Conservation (phyloP, 2,113 vertebrate species). For the Chrysemys picta region DNA sequence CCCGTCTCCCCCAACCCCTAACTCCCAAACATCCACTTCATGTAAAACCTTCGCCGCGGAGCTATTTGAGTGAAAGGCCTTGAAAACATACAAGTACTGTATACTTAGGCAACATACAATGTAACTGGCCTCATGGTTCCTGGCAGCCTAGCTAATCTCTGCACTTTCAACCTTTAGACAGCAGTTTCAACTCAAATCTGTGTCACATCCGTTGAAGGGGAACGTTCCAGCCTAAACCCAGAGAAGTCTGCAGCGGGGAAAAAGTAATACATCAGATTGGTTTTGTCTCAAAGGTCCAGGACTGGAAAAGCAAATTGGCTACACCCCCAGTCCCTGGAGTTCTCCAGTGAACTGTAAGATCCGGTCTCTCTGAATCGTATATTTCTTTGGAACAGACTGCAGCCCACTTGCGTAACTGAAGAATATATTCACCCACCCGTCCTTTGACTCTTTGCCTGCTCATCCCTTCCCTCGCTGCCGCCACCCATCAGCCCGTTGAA, state of each 20-base stretch:
- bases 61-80: background rate
- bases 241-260: background rate
- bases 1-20: background rate
- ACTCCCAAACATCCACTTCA: background rate
- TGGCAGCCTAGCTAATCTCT: background rate
- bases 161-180: background rate
- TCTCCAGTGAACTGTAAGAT: background rate
- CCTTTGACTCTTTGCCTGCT: background rate
- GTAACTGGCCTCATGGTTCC: background rate
- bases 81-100: background rate
- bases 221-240: background rate
- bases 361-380: background rate
- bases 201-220: background rate
- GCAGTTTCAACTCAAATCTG: background rate
- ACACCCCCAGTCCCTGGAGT: background rate
- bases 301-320: background rate
- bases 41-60: background rate
- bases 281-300: background rate
- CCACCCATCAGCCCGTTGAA: background rate
- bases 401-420: background rate
- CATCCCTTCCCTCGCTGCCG: background rate
- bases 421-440: background rate
- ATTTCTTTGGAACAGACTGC: background rate
- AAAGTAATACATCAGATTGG: background rate
- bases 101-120: background rate